A percentile compares a stretch with the other conserved stretches of the same genome.
phyloP scores from a whole-genome alignment of 2,113 vertebrate genomes.

The Menidia beryllina region DNA sequence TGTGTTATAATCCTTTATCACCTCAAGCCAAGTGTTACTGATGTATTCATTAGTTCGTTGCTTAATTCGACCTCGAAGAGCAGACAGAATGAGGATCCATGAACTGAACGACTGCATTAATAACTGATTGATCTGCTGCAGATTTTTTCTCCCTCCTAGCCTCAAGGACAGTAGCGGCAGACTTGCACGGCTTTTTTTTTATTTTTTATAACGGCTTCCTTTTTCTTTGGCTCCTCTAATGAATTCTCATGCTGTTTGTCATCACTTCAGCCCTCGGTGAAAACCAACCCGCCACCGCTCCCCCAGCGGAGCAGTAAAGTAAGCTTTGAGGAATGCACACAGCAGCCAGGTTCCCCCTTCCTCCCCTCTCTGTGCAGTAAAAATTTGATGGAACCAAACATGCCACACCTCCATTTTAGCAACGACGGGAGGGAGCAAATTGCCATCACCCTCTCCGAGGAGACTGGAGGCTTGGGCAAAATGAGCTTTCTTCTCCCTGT shows the following conservation, averaged over 20 bases:
- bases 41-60: conserved; percentile 61
- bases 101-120: conserved; percentile 44
- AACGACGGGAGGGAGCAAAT: conserved; percentile 50
- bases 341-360: conserved; percentile 30
- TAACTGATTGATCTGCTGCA: conserved; percentile 44
- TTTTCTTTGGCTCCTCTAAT: conserved; percentile 46
- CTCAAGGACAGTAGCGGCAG: conserved; percentile 45
- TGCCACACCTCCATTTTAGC: conserved; percentile 52
- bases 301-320: conserved; percentile 62
- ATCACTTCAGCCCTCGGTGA: conserved; percentile 40
- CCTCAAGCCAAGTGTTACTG: conserved; percentile 60
- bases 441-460: conserved; percentile 39
- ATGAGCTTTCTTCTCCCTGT: conserved; percentile 34
- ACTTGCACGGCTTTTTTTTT: conserved; percentile 17
- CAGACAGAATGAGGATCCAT: conserved; percentile 42
- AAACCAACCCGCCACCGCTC: conserved; percentile 24
- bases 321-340: conserved; percentile 50
- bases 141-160: not conserved
- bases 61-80: conserved; percentile 48
- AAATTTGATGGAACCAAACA: conserved; percentile 63
- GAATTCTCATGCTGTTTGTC: conserved; percentile 56
- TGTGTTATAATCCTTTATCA: conserved; percentile 65
- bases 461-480: conserved; percentile 30
- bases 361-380: conserved; percentile 36
- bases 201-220: conserved; percentile 11